Conservation (phyloP, 2,113 vertebrate species). For the Larimichthys crocea region DNA sequence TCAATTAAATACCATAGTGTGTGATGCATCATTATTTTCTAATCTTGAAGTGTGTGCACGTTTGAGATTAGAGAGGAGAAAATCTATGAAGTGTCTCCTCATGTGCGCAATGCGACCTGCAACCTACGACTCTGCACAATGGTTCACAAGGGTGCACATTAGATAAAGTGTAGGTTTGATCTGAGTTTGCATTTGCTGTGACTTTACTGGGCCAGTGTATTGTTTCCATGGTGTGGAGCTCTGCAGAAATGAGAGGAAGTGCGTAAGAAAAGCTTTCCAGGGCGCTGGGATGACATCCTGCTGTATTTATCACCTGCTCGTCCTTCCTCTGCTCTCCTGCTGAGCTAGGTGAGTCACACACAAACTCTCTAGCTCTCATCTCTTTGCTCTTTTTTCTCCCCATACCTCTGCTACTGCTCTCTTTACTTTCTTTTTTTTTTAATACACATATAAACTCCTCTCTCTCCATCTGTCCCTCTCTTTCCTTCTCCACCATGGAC, state of each 20-base stretch:
- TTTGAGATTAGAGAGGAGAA: too few relatives aligned
- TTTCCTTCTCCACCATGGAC: constrained; percentile 10
- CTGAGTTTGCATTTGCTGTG: constrained; percentile 38
- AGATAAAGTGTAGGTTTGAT: neutral
- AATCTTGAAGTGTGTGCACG: too few relatives aligned
- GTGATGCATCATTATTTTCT: too few relatives aligned
- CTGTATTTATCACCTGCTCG: constrained; percentile 62
- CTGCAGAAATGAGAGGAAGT: constrained; percentile 55
- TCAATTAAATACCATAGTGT: too few relatives aligned
- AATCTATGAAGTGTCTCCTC: too few relatives aligned
- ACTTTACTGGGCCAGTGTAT: constrained; percentile 4
- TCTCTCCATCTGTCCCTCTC: constrained; percentile 18
- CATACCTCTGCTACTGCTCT: constrained; percentile 3
- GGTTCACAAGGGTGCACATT: constrained; percentile 9
- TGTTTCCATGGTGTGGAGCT: constrained; percentile 44
- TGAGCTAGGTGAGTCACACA: constrained; percentile 50
- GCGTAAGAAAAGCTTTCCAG: constrained; percentile 55
- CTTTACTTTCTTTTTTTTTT: neutral
- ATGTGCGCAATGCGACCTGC: too few relatives aligned
- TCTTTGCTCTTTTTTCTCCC: constrained; percentile 7
- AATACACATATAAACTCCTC: neutral
- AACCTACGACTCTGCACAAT: constrained; percentile 31
- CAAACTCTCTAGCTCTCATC: constrained; percentile 12
- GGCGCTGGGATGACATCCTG: constrained; percentile 35
- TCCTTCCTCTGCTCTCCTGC: constrained; percentile 57